phyloP scores from a whole-genome alignment of 2,888 invertebrate genomes.

The Geophilus truncorum region DNA sequence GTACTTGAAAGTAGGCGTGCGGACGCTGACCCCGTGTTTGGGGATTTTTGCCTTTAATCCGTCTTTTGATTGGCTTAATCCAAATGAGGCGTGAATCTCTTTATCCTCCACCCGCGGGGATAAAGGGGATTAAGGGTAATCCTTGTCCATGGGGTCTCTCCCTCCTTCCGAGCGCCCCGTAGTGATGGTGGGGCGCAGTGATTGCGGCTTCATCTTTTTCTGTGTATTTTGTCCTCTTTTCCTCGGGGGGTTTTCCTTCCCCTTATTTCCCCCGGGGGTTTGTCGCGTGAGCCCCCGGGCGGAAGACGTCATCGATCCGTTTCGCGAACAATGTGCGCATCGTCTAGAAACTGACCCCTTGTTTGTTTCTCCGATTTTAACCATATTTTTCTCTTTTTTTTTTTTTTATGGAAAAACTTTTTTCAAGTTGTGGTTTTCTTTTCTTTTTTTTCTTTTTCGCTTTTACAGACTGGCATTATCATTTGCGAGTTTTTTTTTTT shows the following conservation, averaged over 20 bases:
- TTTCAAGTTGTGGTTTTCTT: background rate
- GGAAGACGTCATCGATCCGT: background rate
- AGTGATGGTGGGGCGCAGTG: background rate
- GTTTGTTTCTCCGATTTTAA: background rate
- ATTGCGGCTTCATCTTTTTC: constrained; percentile 1
- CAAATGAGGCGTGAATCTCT: constrained; percentile 32
- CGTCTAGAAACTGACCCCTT: background rate
- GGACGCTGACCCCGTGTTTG: constrained; percentile 28
- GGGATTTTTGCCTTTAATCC: constrained; percentile 28
- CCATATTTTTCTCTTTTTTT: background rate
- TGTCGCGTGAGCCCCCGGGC: background rate
- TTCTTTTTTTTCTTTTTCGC: too few species aligned
- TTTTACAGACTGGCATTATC: too few species aligned
- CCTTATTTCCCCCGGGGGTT: background rate
- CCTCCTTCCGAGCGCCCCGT: constrained; percentile 9
- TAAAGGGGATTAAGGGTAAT: constrained; percentile 28
- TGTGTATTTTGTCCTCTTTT: background rate
- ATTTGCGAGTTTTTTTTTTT: too few species aligned
- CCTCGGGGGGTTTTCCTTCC: background rate
- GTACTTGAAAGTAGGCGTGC: background rate
- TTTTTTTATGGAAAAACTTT: too few species aligned
- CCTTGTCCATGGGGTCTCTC: constrained; percentile 13
- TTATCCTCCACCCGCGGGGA: constrained; percentile 29
- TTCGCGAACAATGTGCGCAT: background rate
- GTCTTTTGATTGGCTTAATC: constrained; percentile 31